Base-by-base conservation (phyloP, 2,113 vertebrate species). In the Cyanoderma ruficeps region DNA sequence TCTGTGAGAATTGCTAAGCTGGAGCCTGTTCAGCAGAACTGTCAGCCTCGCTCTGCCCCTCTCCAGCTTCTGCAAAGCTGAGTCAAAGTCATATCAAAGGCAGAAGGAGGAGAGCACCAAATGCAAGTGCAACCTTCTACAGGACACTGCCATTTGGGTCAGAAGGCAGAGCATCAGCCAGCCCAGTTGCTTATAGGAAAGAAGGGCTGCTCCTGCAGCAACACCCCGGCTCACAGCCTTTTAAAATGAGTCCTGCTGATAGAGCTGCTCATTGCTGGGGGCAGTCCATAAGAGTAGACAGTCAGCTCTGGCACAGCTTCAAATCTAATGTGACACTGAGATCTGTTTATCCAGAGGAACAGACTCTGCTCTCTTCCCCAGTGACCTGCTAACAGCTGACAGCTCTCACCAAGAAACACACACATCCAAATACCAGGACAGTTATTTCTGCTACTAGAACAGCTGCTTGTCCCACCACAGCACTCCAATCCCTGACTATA, bases 361-460 rank as follows among this genome's bases (percentile, higher is more conserved):
- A 56, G 27, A 63, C 21, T 85, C 84, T 87, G 22, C n/a, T 37
- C 47, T 83, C 60, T 83, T 82, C n/a, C 86, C 89, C 65, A 84
- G 20, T 91, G 69, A 91, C 87, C 71, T 39, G 75, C 69, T 82
- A 91, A 94, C 94, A 97, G 94, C 91, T 92, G 88, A 91, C 83
- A 87, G 69, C 60, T 87, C 33, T 63, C 77, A 68, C 42, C 52
- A 70, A 63, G 6, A 69, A 68, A 47, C 23, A 78, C 76, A 75
- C 27, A 77, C 16, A 68, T 56, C 56, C 82, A 93, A 84, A 96
- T 94, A 90, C 65, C 88, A 88, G 75, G 33, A 57, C 72, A 95
- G 84, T 85, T 97, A 96, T 95, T 96, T 92, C 79, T 96, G 93
- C 90, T 72, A 59, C 56, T n/a, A 47, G 31, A 85, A 46, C 93